phyloP scores from a whole-genome alignment of 2,113 vertebrate genomes.

The Tragelaphus buxtoni region DNA sequence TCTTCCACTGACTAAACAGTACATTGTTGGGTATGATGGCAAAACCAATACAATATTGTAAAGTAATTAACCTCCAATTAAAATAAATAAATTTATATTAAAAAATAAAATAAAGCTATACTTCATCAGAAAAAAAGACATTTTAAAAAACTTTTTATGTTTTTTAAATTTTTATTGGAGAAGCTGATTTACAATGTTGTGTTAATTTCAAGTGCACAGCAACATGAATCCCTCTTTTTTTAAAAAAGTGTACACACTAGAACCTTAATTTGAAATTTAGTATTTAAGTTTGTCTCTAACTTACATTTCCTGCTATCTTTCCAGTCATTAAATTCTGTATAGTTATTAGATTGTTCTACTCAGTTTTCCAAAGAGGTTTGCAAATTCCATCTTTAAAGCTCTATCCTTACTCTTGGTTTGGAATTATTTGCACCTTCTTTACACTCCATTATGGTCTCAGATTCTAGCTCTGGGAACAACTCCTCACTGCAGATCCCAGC shows the following conservation, averaged over 20 bases:
- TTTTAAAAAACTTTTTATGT: not conserved
- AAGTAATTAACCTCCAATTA: no score
- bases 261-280: not conserved
- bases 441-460: not conserved
- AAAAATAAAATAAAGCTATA: no score
- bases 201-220: not conserved
- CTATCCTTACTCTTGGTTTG: not conserved
- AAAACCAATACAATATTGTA: no score
- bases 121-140: not conserved
- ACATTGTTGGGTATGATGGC: not conserved
- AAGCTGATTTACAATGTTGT: not conserved
- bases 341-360: not conserved
- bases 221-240: not conserved
- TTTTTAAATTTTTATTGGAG: not conserved
- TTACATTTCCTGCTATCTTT: not conserved
- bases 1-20: not conserved
- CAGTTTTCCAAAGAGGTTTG: not conserved
- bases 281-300: not conserved
- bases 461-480: not conserved
- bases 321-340: not conserved
- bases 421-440: not conserved
- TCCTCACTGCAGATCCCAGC: not conserved
- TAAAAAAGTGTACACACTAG: not conserved
- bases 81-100: no score
- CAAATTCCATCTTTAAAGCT: not conserved